Conservation (phyloP, 2,113 vertebrate species). For the Trochalopteron elliotii region DNA sequence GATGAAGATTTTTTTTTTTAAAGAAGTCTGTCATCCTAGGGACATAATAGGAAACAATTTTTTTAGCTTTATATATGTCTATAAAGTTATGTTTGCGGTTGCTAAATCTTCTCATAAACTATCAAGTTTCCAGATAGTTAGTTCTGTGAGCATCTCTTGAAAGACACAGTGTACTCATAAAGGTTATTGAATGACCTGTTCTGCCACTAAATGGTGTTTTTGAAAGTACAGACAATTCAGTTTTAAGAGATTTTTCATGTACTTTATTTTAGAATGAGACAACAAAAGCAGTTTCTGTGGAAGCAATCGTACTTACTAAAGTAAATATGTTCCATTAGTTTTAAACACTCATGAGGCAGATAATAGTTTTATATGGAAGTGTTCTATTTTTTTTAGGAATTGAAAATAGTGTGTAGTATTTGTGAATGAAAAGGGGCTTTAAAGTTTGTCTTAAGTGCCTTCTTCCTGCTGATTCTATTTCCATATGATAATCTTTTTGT, state of each 20-base stretch:
- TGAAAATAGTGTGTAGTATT: not conserved
- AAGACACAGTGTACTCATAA: not conserved
- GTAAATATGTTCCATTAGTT: not conserved
- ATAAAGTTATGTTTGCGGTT: not conserved
- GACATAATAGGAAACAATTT: not conserved
- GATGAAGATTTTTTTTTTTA: not conserved
- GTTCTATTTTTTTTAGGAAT: not conserved
- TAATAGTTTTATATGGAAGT: not conserved
- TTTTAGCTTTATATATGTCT: no score
- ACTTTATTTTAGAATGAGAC: not conserved
- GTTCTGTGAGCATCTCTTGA: not conserved
- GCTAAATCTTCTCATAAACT: not conserved
- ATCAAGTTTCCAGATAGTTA: not conserved
- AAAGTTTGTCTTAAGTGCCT: not conserved
- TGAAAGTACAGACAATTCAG: not conserved
- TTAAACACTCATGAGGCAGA: not conserved
- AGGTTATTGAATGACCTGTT: not conserved
- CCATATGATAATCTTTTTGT: not conserved
- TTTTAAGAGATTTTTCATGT: not conserved
- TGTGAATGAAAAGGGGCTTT: not conserved
- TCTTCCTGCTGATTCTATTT: not conserved
- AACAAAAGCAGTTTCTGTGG: not conserved
- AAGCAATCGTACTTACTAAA: not conserved
- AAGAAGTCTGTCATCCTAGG: not conserved
- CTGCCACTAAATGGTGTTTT: not conserved